phyloP scores from a whole-genome alignment of 2,797 vertebrate species.

The Melanotaenia boesemani region DNA sequence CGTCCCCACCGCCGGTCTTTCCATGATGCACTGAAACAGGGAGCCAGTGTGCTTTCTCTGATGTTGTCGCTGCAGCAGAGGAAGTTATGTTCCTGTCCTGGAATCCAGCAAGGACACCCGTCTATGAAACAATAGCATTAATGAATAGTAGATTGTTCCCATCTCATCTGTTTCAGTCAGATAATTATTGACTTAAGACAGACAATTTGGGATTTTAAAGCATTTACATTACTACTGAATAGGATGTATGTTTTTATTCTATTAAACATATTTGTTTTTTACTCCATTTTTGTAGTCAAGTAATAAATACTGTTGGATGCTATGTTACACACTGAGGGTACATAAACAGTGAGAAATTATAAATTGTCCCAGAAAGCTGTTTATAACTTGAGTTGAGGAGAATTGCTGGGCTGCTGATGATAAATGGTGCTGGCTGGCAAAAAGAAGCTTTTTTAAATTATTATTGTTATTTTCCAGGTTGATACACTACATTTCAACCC shows the following conservation, averaged over 20 bases:
- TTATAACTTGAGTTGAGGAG: not conserved
- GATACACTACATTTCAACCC: not conserved
- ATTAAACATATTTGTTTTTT: not conserved
- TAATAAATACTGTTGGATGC: not conserved
- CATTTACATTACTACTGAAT: not conserved
- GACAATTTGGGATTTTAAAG: not conserved
- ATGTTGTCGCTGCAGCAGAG: constrained; percentile 47
- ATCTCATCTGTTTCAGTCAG: not conserved
- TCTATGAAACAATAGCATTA: constrained; percentile 10
- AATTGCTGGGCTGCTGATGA: not conserved
- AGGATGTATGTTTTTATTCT: not conserved
- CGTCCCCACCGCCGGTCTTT: constrained; percentile 53
- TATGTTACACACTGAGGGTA: too few species aligned
- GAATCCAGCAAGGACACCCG: constrained; percentile 57
- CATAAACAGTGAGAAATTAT: not conserved
- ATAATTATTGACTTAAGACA: not conserved
- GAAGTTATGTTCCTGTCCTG: constrained; percentile 69
- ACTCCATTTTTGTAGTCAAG: not conserved
- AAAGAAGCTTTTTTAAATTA: not conserved
- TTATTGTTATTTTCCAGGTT: not conserved
- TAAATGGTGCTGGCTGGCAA: not conserved
- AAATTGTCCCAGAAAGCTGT: not conserved
- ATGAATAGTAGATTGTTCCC: not conserved
- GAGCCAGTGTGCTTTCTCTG: constrained; percentile 13
- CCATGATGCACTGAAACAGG: constrained; percentile 68